Percentiles rank a stretch among this genome's conserved stretches.
phyloP scores from a whole-genome alignment of 2,888 invertebrate genomes.

The Colostygia pectinataria region DNA sequence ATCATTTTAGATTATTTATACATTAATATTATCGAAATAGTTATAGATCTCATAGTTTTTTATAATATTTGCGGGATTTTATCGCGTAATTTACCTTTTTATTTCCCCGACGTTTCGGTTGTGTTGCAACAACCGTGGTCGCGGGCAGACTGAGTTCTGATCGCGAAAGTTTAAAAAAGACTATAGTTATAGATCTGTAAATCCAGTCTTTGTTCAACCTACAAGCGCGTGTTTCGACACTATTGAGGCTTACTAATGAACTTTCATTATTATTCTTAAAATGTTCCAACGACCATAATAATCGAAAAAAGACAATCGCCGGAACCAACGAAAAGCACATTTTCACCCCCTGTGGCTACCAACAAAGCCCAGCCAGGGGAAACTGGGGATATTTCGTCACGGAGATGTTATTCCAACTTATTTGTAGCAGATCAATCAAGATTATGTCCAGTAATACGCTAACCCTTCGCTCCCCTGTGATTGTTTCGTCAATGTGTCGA shows the following conservation, averaged over 20 bases:
- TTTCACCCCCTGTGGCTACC: constrained; percentile 27
- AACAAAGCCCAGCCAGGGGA: constrained; percentile 13
- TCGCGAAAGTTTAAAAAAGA: too few relatives aligned
- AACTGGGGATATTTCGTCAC: constrained; percentile 37
- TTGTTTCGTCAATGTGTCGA: constrained; percentile 74
- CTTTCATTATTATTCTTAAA: constrained; percentile 6
- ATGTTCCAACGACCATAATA: constrained; percentile 14
- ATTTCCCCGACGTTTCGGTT: too few relatives aligned
- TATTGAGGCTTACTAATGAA: constrained; percentile 9
- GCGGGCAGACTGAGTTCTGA: too few relatives aligned
- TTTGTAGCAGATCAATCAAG: constrained; percentile 81
- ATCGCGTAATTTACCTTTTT: too few relatives aligned
- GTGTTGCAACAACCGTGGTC: too few relatives aligned
- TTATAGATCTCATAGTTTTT: too few relatives aligned
- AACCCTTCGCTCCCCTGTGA: constrained; percentile 66
- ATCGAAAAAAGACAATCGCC: constrained; percentile 21
- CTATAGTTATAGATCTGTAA: too few relatives aligned
- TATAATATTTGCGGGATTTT: too few relatives aligned
- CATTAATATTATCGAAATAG: background rate
- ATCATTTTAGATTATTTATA: background rate
- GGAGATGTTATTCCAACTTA: constrained; percentile 52
- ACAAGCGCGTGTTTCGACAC: constrained; percentile 1
- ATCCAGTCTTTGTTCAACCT: background rate
- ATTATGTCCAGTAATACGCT: constrained; percentile 71
- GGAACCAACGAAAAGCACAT: constrained; percentile 34